Evolutionary conservation across 2,113 vertebrate genomes (phyloP), one percentile per base, ranked within the genome.

Genomic region (Nibea albiflora): DNA sequence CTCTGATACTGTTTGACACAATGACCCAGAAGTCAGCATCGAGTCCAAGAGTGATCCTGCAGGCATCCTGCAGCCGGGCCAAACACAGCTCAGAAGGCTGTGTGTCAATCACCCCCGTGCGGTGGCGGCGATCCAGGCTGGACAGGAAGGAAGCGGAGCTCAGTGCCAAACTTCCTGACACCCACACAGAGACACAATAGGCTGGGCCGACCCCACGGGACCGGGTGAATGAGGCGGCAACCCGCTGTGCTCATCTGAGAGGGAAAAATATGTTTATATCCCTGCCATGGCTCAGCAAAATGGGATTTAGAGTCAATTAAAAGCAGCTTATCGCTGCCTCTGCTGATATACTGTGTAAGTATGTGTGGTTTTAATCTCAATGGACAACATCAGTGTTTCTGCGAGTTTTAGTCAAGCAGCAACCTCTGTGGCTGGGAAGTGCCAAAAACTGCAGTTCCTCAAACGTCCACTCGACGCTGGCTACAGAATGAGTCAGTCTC

Each of bases 161-260:
- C 87, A 26, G 28, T 68, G 90, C 90, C 94, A 91, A 88, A 79
- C 92, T 93, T 95, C 93, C 94, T 95, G 94, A 92, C 89, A 82
- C 85, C 84, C 85, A 76, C 89, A 67, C 83, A 80, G 75, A 85
- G 60, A 87, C 91, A 94, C 93, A 95, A 93, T 93, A 61, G 92
- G 64, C 74, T 22, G 75, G 54, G 66, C 49, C 20, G 52, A 63
- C 61, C 88, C 78, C 71, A 52, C 2, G 53, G 82, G 88, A 87
- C 81, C 15, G 60, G 17, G 65, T 62, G 75, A 85, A 73, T 31
- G 20, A 72, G 76, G 68, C 64, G 19, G 46, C 52, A 17, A 84
- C 85, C 52, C 47, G 61, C 86, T 80, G 88, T 53, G 87, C 67
- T 85, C 60, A 68, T 81, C 80, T 58, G 66, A 66, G 82, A 80